Evolutionary conservation across 2,113 vertebrate genomes (phyloP).

Genomic region (Dasypus novemcinctus): DNA sequence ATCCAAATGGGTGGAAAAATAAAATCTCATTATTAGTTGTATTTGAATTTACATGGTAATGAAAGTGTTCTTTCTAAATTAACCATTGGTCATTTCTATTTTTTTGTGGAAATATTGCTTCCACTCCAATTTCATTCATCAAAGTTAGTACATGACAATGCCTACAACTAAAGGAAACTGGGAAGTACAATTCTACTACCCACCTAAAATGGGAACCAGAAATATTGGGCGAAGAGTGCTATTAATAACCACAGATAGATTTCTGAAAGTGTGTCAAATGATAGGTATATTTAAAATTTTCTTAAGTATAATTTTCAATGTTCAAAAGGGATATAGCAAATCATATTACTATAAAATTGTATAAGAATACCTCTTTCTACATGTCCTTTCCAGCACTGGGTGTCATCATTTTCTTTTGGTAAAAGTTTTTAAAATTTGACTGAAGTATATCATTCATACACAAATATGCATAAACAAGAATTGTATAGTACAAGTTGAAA

Average conservation of each 20-base stretch:
- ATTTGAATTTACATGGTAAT: constrained; percentile 7
- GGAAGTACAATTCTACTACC: not conserved
- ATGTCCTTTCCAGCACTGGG: not conserved
- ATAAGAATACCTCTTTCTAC: not conserved
- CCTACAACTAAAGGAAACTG: not conserved
- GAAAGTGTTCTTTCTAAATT: not conserved
- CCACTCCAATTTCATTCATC: not conserved
- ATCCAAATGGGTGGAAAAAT: not conserved
- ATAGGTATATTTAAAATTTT: not conserved
- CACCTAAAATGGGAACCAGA: not conserved
- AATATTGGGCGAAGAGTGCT: not conserved
- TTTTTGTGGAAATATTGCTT: not conserved
- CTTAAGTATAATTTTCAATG: not conserved
- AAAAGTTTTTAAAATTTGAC: not conserved
- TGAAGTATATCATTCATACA: no score
- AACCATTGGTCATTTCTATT: not conserved
- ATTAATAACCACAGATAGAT: not conserved
- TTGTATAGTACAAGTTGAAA: no score
- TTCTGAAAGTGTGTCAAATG: not conserved
- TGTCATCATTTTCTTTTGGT: not conserved
- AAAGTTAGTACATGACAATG: not conserved
- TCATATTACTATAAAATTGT: not conserved
- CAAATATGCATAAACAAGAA: no score
- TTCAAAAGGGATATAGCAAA: not conserved
- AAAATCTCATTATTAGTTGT: not conserved